A percentile compares a stretch with the other conserved stretches of the same genome.
Conservation (phyloP, 2,113 vertebrate species). For the Naja naja region DNA sequence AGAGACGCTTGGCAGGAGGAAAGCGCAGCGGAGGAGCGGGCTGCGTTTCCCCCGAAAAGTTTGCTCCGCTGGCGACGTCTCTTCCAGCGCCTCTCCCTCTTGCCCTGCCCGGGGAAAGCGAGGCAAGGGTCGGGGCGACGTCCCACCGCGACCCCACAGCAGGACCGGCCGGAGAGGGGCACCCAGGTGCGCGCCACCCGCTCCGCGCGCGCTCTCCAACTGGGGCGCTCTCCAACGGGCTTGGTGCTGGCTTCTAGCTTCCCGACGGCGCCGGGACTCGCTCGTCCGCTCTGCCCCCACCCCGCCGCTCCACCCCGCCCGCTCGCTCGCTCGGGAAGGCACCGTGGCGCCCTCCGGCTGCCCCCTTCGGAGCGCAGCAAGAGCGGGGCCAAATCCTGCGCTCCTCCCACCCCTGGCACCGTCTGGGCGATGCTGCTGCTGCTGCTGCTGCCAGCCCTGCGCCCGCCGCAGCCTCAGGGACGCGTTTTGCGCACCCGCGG, state of each 20-base stretch:
- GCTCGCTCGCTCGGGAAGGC: background rate
- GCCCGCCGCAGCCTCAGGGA: background rate
- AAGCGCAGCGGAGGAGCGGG: background rate
- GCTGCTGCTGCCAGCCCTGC: background rate
- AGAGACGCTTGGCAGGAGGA: background rate
- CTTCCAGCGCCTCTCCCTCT: background rate
- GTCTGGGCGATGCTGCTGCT: background rate
- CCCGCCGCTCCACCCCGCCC: background rate
- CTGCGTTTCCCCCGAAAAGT: background rate
- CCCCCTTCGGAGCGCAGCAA: background rate
- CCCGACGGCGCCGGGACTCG: background rate
- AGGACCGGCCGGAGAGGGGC: background rate
- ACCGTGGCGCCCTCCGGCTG: background rate
- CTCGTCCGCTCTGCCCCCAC: background rate
- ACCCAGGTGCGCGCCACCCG: background rate
- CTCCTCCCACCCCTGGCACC: background rate
- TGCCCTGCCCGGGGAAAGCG: background rate
- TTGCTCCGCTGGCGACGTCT: background rate
- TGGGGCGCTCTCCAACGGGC: background rate
- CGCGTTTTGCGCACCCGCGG: background rate
- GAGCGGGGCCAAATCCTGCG: background rate
- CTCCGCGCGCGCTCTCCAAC: background rate
- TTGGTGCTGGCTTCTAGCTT: background rate
- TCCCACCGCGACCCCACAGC: background rate
- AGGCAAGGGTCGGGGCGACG: background rate